Evolutionary conservation across 1,140 invertebrate species (phyloP).

Genomic region (Drosophila ohnishii): DNA sequence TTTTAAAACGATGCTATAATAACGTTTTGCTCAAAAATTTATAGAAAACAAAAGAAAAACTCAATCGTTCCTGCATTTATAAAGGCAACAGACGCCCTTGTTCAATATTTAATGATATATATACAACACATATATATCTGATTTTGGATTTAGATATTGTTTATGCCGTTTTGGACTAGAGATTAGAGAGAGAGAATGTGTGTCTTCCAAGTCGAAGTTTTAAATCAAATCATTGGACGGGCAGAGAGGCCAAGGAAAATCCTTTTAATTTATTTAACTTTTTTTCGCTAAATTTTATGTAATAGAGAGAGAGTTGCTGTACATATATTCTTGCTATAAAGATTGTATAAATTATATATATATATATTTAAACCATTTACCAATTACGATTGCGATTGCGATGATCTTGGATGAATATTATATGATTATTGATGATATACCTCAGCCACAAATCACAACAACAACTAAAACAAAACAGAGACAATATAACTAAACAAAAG

Average conservation of each 20-base stretch:
- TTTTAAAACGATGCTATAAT: background rate
- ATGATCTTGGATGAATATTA: constrained; percentile 45
- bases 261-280: constrained; percentile 10
- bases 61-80: constrained; percentile 45
- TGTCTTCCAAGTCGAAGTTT: constrained; percentile 14
- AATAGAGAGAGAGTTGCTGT: constrained; percentile 8
- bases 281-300: constrained; percentile 9
- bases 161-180: constrained; percentile 14
- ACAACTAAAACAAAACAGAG: constrained; percentile 15
- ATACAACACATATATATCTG: background rate
- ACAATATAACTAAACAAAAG: constrained; percentile 19
- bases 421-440: constrained; percentile 55
- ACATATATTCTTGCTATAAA: constrained; percentile 39
- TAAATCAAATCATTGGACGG: constrained; percentile 3
- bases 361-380: constrained; percentile 15
- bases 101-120: constrained; percentile 25
- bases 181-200: constrained; percentile 1
- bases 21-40: constrained; percentile 26
- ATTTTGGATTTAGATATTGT: constrained; percentile 23
- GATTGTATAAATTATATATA: constrained; percentile 42
- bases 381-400: constrained; percentile 33
- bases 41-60: background rate
- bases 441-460: constrained; percentile 47
- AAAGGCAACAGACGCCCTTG: constrained; percentile 25
- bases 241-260: background rate